Conservation (phyloP, 2,797 vertebrate genomes). For the Argyrosomus regius region DNA sequence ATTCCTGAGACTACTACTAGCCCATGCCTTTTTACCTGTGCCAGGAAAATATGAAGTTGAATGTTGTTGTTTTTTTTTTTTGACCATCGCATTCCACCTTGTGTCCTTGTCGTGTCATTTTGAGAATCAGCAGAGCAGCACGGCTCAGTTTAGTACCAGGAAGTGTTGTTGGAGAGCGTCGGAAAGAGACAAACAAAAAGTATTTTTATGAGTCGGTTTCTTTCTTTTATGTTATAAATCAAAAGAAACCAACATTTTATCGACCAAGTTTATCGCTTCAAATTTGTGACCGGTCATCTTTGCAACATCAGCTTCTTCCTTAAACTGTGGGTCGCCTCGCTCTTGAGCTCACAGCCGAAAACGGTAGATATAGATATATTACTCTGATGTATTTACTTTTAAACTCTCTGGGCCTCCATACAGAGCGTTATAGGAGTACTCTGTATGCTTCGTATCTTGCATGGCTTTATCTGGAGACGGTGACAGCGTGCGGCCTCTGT, state of each 20-base stretch:
- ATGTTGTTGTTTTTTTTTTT: slow-evolving; percentile 57
- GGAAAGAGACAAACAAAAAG: background rate
- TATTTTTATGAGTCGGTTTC: slow-evolving; percentile 24
- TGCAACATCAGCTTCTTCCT: slow-evolving; percentile 53
- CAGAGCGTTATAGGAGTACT: slow-evolving; percentile 62
- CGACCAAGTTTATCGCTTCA: background rate
- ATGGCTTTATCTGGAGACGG: slow-evolving; percentile 74
- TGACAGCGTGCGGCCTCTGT: slow-evolving; percentile 31
- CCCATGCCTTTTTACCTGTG: slow-evolving; percentile 78
- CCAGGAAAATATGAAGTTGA: slow-evolving; percentile 76
- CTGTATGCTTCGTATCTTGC: slow-evolving; percentile 76
- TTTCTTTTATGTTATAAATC: slow-evolving; percentile 25
- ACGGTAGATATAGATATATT: slow-evolving; percentile 56
- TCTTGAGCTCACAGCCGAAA: slow-evolving; percentile 48
- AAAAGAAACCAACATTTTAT: slow-evolving; percentile 15
- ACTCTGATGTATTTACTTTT: slow-evolving; percentile 66
- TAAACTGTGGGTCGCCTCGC: slow-evolving; percentile 28
- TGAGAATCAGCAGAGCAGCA: slow-evolving; percentile 14
- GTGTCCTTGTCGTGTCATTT: slow-evolving; percentile 60
- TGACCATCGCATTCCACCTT: slow-evolving; percentile 52
- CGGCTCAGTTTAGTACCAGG: slow-evolving; percentile 42
- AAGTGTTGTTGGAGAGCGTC: slow-evolving; percentile 49
- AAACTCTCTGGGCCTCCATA: slow-evolving; percentile 46
- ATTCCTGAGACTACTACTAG: slow-evolving; percentile 81
- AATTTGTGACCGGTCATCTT: slow-evolving; percentile 45